Evolutionary conservation across 2,797 vertebrate species (phyloP).

Genomic region (Microhierax caerulescens): DNA sequence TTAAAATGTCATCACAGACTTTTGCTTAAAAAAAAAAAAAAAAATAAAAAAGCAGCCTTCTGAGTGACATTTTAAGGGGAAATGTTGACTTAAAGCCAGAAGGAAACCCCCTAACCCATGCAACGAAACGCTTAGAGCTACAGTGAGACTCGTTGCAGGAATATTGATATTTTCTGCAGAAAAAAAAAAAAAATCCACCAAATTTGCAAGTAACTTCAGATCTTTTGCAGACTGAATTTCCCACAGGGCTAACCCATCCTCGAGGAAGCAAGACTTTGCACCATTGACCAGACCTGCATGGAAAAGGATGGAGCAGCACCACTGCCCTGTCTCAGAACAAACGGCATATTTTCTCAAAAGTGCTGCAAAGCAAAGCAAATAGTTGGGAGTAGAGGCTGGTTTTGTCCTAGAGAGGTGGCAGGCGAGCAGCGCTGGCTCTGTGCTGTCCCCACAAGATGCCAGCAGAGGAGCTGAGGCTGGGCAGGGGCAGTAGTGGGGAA

Average conservation of each 20-base stretch:
- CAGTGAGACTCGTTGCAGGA: background rate
- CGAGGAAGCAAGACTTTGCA: background rate
- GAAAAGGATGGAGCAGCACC: background rate
- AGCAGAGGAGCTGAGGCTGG: background rate
- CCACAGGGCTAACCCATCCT: accelerated
- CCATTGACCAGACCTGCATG: background rate
- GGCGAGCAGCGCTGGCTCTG: background rate
- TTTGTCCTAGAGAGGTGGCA: background rate
- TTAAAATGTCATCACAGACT: conserved; percentile 61
- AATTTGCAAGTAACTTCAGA: background rate
- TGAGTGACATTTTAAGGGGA: conserved; percentile 49
- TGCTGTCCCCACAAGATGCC: background rate
- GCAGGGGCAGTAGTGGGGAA: background rate
- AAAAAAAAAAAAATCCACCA: background rate
- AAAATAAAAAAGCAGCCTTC: background rate
- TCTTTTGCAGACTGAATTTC: background rate
- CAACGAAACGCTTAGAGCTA: background rate
- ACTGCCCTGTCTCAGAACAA: background rate
- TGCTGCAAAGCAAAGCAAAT: background rate
- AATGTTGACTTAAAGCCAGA: conserved; percentile 45
- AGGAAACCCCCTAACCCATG: conserved; percentile 9
- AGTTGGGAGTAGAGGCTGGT: background rate
- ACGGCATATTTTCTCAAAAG: background rate
- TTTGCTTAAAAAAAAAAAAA: background rate
- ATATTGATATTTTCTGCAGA: background rate